A percentile compares a stretch with the other conserved stretches of the same genome.
phyloP scores from a whole-genome alignment of 1,140 invertebrate genomes.

The Rhagoletis pomonella region DNA sequence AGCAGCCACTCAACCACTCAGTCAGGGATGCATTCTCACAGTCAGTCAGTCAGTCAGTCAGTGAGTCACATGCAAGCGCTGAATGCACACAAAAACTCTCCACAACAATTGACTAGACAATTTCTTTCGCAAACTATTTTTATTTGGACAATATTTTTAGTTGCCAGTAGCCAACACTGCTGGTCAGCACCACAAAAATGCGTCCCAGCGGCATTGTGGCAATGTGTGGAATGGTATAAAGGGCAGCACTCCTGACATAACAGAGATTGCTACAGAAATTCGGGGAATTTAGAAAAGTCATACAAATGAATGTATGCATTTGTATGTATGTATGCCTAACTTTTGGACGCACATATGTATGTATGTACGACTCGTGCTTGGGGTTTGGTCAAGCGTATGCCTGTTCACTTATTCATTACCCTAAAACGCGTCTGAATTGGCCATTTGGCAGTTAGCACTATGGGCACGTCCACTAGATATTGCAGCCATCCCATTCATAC shows the following conservation, averaged over 20 bases:
- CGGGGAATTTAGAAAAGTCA: not conserved
- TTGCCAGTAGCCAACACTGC: not conserved
- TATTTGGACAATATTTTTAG: not conserved
- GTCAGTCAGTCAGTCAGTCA: conserved; percentile 7
- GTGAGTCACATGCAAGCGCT: conserved; percentile 1
- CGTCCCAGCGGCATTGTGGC: not conserved
- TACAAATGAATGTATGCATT: not conserved
- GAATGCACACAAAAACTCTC: not conserved
- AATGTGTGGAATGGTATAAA: not conserved
- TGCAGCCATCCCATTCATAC: not conserved
- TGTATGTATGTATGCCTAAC: no score
- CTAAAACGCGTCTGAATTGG: conserved; percentile 35
- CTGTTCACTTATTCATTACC: not conserved
- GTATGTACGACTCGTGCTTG: not conserved
- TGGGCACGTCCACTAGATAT: conserved; percentile 14
- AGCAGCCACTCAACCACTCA: not conserved
- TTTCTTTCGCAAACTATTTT: conserved; percentile 22
- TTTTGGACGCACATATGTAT: no score
- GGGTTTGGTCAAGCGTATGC: not conserved
- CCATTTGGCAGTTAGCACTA: conserved; percentile 44
- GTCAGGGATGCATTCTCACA: not conserved
- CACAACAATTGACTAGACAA: conserved; percentile 35
- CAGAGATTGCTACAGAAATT: not conserved
- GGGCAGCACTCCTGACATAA: not conserved
- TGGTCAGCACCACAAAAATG: conserved; percentile 38